phyloP scores from a whole-genome alignment of 2,888 invertebrate species.

The Theretra japonica region DNA sequence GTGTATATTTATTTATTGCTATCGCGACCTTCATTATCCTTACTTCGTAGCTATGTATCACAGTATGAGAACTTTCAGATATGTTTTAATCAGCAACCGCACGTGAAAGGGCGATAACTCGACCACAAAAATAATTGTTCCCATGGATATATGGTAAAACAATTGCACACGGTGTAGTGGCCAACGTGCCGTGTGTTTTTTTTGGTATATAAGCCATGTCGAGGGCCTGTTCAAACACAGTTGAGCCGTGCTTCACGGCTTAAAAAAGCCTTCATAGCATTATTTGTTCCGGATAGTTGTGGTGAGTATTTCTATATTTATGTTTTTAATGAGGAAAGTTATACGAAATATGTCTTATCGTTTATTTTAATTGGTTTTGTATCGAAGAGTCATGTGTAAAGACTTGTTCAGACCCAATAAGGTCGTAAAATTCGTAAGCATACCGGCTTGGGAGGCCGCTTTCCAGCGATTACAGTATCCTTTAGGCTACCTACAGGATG shows the following conservation, averaged over 20 bases:
- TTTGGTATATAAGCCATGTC: slow-evolving; percentile 45
- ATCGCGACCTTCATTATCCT: too few species aligned
- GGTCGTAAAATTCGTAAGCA: too few species aligned
- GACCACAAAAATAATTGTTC: slow-evolving; percentile 33
- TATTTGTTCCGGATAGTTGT: background rate
- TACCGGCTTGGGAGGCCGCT: too few species aligned
- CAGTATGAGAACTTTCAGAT: background rate
- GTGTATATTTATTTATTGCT: too few species aligned
- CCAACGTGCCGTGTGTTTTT: slow-evolving; percentile 41
- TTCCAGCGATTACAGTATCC: too few species aligned
- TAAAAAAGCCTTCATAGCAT: slow-evolving; percentile 29
- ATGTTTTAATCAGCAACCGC: background rate
- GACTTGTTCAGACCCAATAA: too few species aligned
- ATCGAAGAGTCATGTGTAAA: too few species aligned
- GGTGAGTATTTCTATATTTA: slow-evolving; percentile 15
- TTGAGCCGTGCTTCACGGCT: slow-evolving; percentile 65
- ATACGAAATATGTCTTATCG: too few species aligned
- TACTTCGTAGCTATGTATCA: too few species aligned
- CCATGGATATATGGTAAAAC: background rate
- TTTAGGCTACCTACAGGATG: too few species aligned
- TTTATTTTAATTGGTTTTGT: too few species aligned
- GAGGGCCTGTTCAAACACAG: slow-evolving; percentile 39
- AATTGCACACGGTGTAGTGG: slow-evolving; percentile 46
- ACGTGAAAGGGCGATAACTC: slow-evolving; percentile 33
- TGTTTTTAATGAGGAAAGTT: background rate